A percentile compares a stretch with the other conserved stretches of the same genome.
Conservation (phyloP, 1,140 invertebrate species). For the Mamestra configurata region DNA sequence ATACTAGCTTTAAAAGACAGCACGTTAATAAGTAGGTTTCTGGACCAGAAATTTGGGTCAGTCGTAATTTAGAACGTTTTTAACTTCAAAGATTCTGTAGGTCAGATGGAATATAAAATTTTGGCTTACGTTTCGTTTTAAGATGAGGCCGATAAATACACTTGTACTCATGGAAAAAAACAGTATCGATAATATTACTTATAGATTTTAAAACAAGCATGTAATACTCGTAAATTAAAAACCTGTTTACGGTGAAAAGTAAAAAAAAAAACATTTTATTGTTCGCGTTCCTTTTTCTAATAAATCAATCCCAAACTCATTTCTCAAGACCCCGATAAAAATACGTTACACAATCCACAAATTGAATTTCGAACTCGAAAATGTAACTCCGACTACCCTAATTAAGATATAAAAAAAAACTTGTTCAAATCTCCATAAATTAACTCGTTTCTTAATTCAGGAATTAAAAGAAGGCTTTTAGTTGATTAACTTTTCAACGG, state of each 20-base stretch:
- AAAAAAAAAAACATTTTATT: not conserved
- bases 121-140: constrained; percentile 1
- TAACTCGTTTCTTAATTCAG: constrained; percentile 79
- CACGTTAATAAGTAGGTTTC: not conserved
- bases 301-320: constrained; percentile 18
- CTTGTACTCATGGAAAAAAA: too few species aligned
- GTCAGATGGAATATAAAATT: not conserved
- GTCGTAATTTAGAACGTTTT: constrained; percentile 23
- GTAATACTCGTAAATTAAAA: not conserved
- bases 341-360: constrained; percentile 20
- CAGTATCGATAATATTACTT: too few species aligned
- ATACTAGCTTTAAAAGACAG: not conserved
- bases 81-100: not conserved
- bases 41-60: constrained; percentile 16
- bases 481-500: constrained; percentile 83
- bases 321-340: not conserved
- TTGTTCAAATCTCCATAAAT: constrained; percentile 73
- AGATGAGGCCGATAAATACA: not conserved
- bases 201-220: too few species aligned
- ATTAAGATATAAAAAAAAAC: constrained; percentile 74
- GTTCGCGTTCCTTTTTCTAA: not conserved
- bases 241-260: not conserved
- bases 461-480: constrained; percentile 77
- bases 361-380: constrained; percentile 43
- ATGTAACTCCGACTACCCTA: constrained; percentile 51